A percentile compares a stretch with the other conserved stretches of the same genome.
phyloP scores from a whole-genome alignment of 1,140 invertebrate species.

The Monochamus saltuarius region DNA sequence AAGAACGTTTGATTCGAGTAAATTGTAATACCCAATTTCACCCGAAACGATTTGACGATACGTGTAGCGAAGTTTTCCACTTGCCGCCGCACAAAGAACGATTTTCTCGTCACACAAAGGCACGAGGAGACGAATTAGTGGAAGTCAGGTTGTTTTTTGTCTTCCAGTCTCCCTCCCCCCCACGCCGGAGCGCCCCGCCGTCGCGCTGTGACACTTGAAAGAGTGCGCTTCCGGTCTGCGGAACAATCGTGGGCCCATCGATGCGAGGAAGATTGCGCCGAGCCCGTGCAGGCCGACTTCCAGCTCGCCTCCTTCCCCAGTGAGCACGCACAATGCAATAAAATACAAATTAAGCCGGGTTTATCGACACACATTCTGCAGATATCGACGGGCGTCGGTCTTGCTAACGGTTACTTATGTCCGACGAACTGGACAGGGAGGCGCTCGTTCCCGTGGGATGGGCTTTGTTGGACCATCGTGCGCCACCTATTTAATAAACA shows the following conservation, averaged over 20 bases:
- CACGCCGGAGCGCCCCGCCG: constrained; percentile 1
- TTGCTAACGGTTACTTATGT: no score
- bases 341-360: constrained; percentile 19
- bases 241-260: constrained; percentile 40
- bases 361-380: constrained; percentile 11
- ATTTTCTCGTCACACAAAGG: no score
- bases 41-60: not conserved
- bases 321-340: constrained; percentile 21
- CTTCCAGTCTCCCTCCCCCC: not conserved
- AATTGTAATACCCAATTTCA: no score
- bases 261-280: constrained; percentile 44
- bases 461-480: no score
- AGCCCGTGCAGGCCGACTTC: constrained; percentile 28
- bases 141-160: not conserved
- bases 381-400: not conserved
- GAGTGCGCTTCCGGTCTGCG: constrained; percentile 36
- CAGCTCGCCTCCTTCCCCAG: constrained; percentile 8
- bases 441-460: no score
- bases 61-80: not conserved
- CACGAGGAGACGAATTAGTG: no score
- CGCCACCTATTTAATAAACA: no score
- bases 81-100: no score
- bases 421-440: no score
- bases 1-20: no score
- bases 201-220: constrained; percentile 34